Evolutionary conservation across 1,140 invertebrate genomes (phyloP).

Genomic region (Harlomillsia oculata): DNA sequence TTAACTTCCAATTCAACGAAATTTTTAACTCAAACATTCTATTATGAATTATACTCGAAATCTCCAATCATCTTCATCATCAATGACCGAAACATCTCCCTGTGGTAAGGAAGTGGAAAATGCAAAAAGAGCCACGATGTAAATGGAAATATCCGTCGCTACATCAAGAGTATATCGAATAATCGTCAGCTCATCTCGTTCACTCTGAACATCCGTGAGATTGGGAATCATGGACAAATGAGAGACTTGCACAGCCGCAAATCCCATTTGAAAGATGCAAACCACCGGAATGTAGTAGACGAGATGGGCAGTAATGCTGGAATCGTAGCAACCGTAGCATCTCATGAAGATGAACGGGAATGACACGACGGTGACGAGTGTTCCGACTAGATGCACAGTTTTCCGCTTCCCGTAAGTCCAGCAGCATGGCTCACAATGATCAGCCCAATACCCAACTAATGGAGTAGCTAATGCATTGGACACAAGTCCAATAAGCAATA

Average conservation of each 20-base stretch:
- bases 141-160: neutral
- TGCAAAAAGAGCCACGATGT: neutral
- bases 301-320: slow-evolving; percentile 38
- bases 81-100: no score
- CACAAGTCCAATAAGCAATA: neutral
- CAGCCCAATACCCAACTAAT: slow-evolving; percentile 47
- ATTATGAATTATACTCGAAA: neutral
- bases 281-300: slow-evolving; percentile 50
- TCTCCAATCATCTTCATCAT: neutral
- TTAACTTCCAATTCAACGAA: neutral
- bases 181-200: slow-evolving; percentile 46
- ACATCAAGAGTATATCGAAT: slow-evolving; percentile 39
- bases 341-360: slow-evolving; percentile 84
- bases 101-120: no score
- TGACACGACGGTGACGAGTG: slow-evolving; percentile 58
- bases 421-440: slow-evolving; percentile 44
- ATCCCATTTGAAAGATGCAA: slow-evolving; percentile 53
- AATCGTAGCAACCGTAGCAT: slow-evolving; percentile 59
- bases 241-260: slow-evolving; percentile 51
- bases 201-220: slow-evolving; percentile 40
- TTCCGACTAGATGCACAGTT: slow-evolving; percentile 37
- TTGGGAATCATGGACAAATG: slow-evolving; percentile 52
- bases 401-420: slow-evolving; percentile 43
- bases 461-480: neutral
- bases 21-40: neutral